Evolutionary conservation across 2,797 vertebrate species (phyloP).

Genomic region (Glyptemys insculpta): DNA sequence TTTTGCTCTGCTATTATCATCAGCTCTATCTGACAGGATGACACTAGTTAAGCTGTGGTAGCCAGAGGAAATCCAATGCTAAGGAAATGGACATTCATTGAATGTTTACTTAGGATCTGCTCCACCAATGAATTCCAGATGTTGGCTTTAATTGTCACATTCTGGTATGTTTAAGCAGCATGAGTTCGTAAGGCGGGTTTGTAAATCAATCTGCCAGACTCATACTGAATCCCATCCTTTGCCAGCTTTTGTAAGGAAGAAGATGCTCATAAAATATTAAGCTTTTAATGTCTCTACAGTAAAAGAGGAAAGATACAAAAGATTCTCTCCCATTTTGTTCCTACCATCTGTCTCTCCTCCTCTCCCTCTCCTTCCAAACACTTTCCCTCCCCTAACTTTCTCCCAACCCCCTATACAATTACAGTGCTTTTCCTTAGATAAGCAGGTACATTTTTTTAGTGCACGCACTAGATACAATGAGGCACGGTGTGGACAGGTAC

Average conservation of each 20-base stretch:
- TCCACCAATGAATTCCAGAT: constrained; percentile 86
- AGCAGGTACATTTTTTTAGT: background rate
- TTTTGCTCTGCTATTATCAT: constrained; percentile 72
- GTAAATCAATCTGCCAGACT: constrained; percentile 85
- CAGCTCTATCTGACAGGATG: constrained; percentile 72
- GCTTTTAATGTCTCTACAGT: constrained; percentile 6
- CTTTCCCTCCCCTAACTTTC: background rate
- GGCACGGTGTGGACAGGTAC: background rate
- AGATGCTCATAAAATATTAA: constrained; percentile 71
- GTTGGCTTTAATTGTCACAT: constrained; percentile 82
- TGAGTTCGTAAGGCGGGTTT: constrained; percentile 75
- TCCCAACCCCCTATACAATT: background rate
- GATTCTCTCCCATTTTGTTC: background rate
- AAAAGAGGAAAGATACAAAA: background rate
- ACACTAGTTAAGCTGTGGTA: constrained; percentile 76
- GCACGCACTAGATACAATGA: background rate
- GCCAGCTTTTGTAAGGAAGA: constrained; percentile 66
- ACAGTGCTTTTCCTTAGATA: background rate
- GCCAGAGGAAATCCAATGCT: constrained; percentile 80
- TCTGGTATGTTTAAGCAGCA: constrained; percentile 76
- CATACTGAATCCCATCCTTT: constrained; percentile 57
- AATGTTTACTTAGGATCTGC: constrained; percentile 80
- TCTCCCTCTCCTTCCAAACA: background rate
- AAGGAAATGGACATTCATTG: constrained; percentile 81
- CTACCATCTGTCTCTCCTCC: background rate